Evolutionary conservation across 2,888 invertebrate species (phyloP).

Genomic region (Augochlorella aurata): DNA sequence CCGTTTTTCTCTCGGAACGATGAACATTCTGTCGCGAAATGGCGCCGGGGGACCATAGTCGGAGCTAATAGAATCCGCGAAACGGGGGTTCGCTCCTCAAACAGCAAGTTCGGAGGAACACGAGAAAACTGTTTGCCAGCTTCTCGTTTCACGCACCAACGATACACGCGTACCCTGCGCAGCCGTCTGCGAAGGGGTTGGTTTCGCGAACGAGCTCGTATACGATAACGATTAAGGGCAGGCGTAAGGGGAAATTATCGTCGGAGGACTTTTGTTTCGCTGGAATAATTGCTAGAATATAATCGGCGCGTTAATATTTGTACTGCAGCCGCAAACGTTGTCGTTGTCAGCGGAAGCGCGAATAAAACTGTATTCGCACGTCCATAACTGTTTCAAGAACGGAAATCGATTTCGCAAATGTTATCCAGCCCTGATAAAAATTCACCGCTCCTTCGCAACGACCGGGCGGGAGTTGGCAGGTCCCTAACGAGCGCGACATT

Average conservation of each 20-base stretch:
- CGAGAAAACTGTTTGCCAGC: slow-evolving; percentile 67
- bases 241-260: slow-evolving; percentile 63
- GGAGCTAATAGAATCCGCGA: slow-evolving; percentile 64
- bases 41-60: slow-evolving; percentile 55
- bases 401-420: no score
- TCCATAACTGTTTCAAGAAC: no score
- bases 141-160: slow-evolving; percentile 54
- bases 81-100: slow-evolving; percentile 52
- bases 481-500: neutral
- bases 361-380: no score
- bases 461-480: no score
- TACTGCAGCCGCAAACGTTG: slow-evolving; percentile 24
- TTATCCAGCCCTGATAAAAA: no score
- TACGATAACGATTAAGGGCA: slow-evolving; percentile 64
- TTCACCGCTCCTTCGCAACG: no score
- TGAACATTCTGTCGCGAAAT: slow-evolving; percentile 29
- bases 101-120: slow-evolving; percentile 63
- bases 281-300: slow-evolving; percentile 52
- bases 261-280: slow-evolving; percentile 55
- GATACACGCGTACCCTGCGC: slow-evolving; percentile 27
- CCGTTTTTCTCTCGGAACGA: slow-evolving; percentile 11
- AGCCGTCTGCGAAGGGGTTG: slow-evolving; percentile 22
- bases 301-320: slow-evolving; percentile 51
- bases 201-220: slow-evolving; percentile 44
- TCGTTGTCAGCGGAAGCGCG: neutral